Base-by-base conservation (phyloP, 37 sponge, comb jelly and placozoan species). In the Cladorhizidae sp. region DNA sequence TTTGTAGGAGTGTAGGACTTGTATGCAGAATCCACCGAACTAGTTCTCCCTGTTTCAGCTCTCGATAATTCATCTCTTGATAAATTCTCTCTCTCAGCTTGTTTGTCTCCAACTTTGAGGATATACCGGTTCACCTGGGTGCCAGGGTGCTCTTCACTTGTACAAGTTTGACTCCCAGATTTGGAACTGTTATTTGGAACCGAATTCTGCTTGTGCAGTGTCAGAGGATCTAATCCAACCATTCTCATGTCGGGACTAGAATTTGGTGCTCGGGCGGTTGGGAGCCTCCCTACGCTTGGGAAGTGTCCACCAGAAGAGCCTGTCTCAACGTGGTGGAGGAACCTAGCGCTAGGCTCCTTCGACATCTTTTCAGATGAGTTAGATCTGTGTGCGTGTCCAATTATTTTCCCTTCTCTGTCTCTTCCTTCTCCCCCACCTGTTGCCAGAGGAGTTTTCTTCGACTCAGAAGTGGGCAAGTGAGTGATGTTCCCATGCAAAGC, bases 321-420 rank as follows among this genome's bases (percentile, higher is more conserved):
- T 7, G 62, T 23, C 5, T 28, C 62, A 49, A 37, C 39, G 14
- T 57, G 57, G 59, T 75, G 75, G 39, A 75, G 75, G 38, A 49
- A 75, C 23, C 43, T 75, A 28, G 59, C 75, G 8, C 51, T 49
- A 42, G 40, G 73, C 26, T 72, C 73, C 12, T 72, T 72, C 29
- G 23, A 3, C 3, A 39, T 35, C 40, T 49, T 72, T 45, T 72
- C 73, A n/a, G 26, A 23, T 6, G 51, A 45, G 73, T 8, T 37
- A 7, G 73, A 45, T 63, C 77, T 59, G 3, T 77, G 28, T n/a
- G n/a, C n/a, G n/a, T n/a, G n/a, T n/a, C n/a, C n/a, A n/a, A n/a
- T n/a, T n/a, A n/a, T n/a, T n/a, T n/a, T n/a, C n/a, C n/a, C n/a
- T n/a, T n/a, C n/a, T n/a, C n/a, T n/a, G n/a, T n/a, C n/a, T n/a